These are phyloP conservation scores for Tenualosa thibaudeaui DNA, from an alignment of 2,797 vertebrate species.

Conservation along the genomic window DNA sequence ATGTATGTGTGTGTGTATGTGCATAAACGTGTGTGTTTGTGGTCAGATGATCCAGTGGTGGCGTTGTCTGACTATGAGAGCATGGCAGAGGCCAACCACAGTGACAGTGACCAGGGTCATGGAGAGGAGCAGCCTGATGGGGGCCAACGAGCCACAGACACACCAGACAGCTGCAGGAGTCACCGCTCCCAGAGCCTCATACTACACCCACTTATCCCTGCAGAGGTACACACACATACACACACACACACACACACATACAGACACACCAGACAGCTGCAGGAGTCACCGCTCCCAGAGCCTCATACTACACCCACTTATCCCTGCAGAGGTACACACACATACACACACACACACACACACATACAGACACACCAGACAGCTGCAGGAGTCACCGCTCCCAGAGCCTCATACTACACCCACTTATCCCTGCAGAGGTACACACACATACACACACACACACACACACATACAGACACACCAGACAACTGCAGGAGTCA, in stretches of 20 bases:
- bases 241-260: background rate
- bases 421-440: background rate
- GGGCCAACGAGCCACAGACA: constrained; percentile 62
- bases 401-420: background rate
- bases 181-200: constrained; percentile 74
- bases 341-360: constrained; percentile 1
- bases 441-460: constrained; percentile 5
- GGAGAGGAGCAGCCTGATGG: constrained; percentile 82
- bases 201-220: constrained; percentile 69
- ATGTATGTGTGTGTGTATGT: background rate
- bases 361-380: background rate
- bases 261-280: background rate
- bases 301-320: background rate
- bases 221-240: constrained; percentile 65
- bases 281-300: background rate
- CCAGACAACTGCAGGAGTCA: background rate
- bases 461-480: background rate
- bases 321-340: background rate
- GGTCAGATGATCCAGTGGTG: constrained; percentile 80
- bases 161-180: constrained; percentile 60
- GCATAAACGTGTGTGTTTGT: background rate
- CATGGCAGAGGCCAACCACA: constrained; percentile 90
- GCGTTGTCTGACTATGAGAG: constrained; percentile 90
- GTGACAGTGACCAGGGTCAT: constrained; percentile 89
- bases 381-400: background rate